These are phyloP conservation scores for Parapristionchus giblindavisi DNA, from an alignment of 2,888 invertebrate species.

Conservation along the genomic window DNA sequence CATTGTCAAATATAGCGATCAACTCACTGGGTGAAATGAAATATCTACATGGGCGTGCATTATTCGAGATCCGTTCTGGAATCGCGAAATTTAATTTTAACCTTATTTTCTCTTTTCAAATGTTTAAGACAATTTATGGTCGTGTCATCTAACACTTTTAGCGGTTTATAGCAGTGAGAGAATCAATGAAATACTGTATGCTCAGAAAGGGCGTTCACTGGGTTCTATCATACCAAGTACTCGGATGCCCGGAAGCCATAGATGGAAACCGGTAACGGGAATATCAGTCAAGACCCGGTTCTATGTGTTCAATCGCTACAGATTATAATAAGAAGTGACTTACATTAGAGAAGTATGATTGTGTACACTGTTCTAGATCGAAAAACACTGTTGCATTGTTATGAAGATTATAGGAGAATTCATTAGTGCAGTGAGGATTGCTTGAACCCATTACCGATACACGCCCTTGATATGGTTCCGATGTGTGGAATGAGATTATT, in stretches of 20 bases:
- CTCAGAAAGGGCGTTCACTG: neutral
- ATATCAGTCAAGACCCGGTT: no score
- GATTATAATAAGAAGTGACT: neutral
- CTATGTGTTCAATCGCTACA: neutral
- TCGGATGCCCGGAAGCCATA: no score
- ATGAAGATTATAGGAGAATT: constrained; percentile 29
- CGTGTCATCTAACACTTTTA: no score
- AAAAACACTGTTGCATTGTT: constrained; percentile 31
- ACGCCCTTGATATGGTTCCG: constrained; percentile 35
- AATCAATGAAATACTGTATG: neutral
- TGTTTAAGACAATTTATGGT: no score
- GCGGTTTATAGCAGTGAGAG: neutral
- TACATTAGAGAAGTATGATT: constrained; percentile 35
- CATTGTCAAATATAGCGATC: neutral
- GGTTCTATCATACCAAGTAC: no score
- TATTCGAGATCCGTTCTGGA: constrained; percentile 55
- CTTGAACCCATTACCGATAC: constrained; percentile 7
- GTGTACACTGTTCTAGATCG: constrained; percentile 27
- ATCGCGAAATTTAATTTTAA: no score
- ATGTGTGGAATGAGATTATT: constrained; percentile 13
- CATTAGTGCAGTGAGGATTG: neutral
- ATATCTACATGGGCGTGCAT: constrained; percentile 51
- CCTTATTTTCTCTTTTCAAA: no score
- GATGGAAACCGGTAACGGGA: no score
- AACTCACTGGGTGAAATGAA: constrained; percentile 54